Conservation (phyloP, 2,113 vertebrate species). For the Boulengeromyrus knoepffleri region DNA sequence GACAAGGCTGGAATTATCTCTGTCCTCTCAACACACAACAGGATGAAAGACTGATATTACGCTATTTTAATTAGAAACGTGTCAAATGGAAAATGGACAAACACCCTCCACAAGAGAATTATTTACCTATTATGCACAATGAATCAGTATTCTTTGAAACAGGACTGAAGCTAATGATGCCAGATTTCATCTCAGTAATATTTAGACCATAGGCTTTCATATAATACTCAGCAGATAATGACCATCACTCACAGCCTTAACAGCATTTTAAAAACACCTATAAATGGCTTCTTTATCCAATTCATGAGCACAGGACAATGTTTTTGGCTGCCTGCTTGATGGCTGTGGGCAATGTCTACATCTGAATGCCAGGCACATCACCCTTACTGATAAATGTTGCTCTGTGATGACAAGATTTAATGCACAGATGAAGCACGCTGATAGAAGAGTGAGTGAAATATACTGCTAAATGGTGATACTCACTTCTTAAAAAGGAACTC, state of each 20-base stretch:
- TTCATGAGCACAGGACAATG: background rate
- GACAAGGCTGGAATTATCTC: background rate
- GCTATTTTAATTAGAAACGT: background rate
- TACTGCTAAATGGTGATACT: slow-evolving; percentile 29
- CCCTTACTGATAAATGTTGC: background rate
- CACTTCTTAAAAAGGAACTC: slow-evolving; percentile 99
- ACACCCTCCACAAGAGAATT: background rate
- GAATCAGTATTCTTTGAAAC: background rate
- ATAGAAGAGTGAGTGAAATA: background rate
- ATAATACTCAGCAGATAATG: background rate
- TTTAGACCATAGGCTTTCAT: background rate
- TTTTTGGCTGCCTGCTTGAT: background rate
- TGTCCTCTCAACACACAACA: background rate
- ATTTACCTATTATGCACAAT: background rate
- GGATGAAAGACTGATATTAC: background rate
- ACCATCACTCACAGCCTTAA: background rate
- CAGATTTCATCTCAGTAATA: background rate
- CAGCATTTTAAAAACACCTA: background rate
- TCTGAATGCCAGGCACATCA: background rate
- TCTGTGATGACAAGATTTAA: background rate
- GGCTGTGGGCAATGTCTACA: background rate
- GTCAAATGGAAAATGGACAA: background rate
- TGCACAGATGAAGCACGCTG: background rate
- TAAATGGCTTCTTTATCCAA: background rate
- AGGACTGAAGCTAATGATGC: background rate